A percentile compares a stretch with the other conserved stretches of the same genome.
Evolutionary conservation across 2,888 invertebrate species (phyloP).

Genomic region (Limnephilus rhombicus): DNA sequence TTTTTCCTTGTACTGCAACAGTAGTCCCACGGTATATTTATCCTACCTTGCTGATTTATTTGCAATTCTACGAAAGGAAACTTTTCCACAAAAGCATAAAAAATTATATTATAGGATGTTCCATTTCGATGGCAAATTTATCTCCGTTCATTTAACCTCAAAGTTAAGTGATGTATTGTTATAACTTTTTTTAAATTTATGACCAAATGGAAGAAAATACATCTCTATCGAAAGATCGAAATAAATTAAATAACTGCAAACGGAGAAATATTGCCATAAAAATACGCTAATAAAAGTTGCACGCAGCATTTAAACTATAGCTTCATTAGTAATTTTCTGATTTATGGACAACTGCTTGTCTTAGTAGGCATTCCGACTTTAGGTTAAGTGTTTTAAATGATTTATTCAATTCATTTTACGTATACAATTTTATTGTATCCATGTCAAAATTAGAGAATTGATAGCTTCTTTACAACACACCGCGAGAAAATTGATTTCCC

Average conservation of each 20-base stretch:
- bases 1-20: background rate
- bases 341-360: background rate
- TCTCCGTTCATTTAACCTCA: background rate
- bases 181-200: background rate
- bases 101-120: background rate
- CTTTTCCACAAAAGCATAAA: background rate
- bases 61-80: background rate
- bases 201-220: background rate
- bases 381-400: background rate
- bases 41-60: background rate
- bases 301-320: background rate
- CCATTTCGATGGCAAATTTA: background rate
- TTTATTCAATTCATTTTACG: background rate
- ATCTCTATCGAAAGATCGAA: background rate
- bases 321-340: constrained; percentile 6
- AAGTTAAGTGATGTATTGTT: background rate
- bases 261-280: background rate
- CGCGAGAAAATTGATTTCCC: too few species aligned
- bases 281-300: background rate
- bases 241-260: background rate
- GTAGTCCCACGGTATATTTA: background rate
- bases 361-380: background rate
- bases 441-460: too few species aligned
- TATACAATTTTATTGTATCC: too few species aligned
- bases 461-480: too few species aligned